Conservation (phyloP, 2,797 vertebrate species). For the Neoniphon sammara region DNA sequence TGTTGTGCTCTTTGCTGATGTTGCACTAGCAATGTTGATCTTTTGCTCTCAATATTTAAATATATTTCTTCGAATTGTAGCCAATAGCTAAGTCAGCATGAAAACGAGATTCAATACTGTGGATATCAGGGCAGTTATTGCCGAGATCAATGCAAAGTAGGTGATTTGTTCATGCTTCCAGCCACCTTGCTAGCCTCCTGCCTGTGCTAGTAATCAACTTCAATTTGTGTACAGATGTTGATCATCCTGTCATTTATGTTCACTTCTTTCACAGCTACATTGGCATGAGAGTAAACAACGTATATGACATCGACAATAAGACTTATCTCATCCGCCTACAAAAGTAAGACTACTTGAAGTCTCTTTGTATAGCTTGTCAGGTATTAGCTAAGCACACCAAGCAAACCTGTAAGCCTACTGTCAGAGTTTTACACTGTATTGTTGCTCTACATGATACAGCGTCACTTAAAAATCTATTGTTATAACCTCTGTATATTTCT, state of each 20-base stretch:
- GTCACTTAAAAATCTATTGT: no score
- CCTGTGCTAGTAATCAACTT: conserved; percentile 23
- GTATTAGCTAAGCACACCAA: no score
- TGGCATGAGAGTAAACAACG: conserved; percentile 97
- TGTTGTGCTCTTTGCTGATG: conserved; percentile 20
- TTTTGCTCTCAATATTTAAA: neutral
- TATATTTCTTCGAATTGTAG: neutral
- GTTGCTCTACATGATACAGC: no score
- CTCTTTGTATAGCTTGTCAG: neutral
- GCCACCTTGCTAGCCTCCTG: conserved; percentile 40
- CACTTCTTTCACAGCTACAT: conserved; percentile 83
- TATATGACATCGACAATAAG: conserved; percentile 98
- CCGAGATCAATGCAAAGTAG: conserved; percentile 92
- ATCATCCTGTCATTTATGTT: conserved; percentile 2
- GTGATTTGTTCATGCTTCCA: conserved; percentile 30
- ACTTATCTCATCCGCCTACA: conserved; percentile 97
- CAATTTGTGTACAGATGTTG: conserved; percentile 32
- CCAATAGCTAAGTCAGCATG: conserved; percentile 78
- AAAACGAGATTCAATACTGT: conserved; percentile 92
- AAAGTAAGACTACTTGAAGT: conserved; percentile 85
- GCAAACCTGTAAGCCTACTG: no score
- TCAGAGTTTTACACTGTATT: no score
- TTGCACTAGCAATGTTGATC: conserved; percentile 42
- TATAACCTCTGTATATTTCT: no score
- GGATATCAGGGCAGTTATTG: conserved; percentile 91